These are phyloP conservation scores for Ifrita kowaldi DNA, from an alignment of 2,113 vertebrate species.

Conservation along the genomic window DNA sequence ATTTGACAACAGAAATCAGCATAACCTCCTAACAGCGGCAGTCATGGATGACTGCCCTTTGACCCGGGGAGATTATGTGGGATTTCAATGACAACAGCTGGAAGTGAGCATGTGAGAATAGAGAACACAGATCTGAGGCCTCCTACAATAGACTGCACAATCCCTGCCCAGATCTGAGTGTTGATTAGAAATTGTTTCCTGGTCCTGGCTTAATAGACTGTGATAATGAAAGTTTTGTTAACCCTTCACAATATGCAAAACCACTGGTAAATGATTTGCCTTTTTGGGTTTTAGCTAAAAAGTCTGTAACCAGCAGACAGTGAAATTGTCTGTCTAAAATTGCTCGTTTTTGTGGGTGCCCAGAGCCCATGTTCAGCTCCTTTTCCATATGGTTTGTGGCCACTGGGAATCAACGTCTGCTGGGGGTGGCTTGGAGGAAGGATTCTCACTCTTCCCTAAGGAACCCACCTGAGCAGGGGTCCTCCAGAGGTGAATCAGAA, in stretches of 20 bases:
- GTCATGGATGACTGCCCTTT: constrained; percentile 85
- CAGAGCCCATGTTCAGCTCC: neutral
- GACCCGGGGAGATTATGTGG: constrained; percentile 82
- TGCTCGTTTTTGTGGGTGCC: neutral
- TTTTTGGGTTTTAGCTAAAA: neutral
- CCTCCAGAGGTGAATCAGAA: neutral
- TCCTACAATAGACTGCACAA: constrained; percentile 74
- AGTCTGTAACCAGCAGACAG: neutral
- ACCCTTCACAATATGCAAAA: constrained; percentile 62
- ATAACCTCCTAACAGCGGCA: constrained; percentile 83
- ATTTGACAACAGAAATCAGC: constrained; percentile 86
- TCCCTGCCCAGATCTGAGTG: constrained; percentile 76
- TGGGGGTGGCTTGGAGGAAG: neutral
- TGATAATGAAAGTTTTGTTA: constrained; percentile 75
- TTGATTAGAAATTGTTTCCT: constrained; percentile 83
- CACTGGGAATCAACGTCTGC: neutral
- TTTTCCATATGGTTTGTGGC: neutral
- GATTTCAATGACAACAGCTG: constrained; percentile 86
- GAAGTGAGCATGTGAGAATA: constrained; percentile 80
- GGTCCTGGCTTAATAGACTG: constrained; percentile 79
- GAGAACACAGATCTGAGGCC: constrained; percentile 77
- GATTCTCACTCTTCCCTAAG: neutral
- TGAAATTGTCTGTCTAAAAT: neutral
- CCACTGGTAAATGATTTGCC: neutral
- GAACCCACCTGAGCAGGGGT: neutral